Evolutionary conservation across 2,113 vertebrate genomes (phyloP), one percentile per base, ranked within the genome.

Genomic region (Syngnathoides biaculeatus): DNA sequence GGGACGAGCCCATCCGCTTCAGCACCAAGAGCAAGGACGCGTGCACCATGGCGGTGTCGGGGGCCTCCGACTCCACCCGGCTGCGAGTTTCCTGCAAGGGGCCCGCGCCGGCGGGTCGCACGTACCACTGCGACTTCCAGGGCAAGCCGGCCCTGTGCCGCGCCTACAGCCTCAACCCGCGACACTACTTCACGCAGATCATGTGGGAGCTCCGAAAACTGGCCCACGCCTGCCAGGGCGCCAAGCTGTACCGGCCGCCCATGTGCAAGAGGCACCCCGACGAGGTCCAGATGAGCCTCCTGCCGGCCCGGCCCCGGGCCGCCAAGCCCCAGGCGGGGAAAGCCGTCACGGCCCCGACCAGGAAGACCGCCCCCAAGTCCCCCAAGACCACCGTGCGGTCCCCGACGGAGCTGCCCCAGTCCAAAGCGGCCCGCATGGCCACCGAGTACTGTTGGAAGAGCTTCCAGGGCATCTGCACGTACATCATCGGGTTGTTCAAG

Each of bases 61-160:
- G 82, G 5, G 79, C 88, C 0, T 87, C 88, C 30, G 91, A 94
- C 81, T 81, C 84, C 15, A 86, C 89, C 61, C 88, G 86, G n/a
- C 87, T 95, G 55, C 88, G 91, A 14, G 89, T 95, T 48, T 88
- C 92, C 68, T 95, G 95, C 83, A 93, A 77, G 74, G 78, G 80
- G 22, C 74, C 67, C 0, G 88, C 88, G 86, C 79, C 88, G 75
- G 58, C 87, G 20, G 48, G 75, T 24, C 84, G 77, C 42, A 89
- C 89, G 11, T 95, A 94, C 86, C 93, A 92, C 91, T 95, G 94
- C 45, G 92, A 94, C 72, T 95, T 92, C 76, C 82, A 87, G 67
- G 93, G 93, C 35, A 92, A 94, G 66, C 94, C 94, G 0, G 88
- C 86, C 13, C 26, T 88, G 60, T 95, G 94, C 74, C 92, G 87